Evolutionary conservation across 2,797 vertebrate species (phyloP).

Genomic region (Anabacerthia variegaticeps): DNA sequence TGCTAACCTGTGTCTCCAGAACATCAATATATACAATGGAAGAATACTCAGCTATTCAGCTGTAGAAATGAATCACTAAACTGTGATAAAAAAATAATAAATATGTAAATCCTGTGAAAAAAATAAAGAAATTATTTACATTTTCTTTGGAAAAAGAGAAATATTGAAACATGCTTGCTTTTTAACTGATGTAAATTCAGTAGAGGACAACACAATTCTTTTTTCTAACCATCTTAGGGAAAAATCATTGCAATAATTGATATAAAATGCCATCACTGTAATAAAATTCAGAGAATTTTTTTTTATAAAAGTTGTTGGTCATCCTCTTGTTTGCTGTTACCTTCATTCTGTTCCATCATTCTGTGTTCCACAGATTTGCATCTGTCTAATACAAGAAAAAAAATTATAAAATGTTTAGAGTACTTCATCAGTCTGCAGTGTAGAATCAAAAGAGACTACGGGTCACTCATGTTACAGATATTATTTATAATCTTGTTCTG

Average conservation of each 20-base stretch:
- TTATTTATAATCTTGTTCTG: constrained; percentile 84
- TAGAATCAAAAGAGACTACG: constrained; percentile 78
- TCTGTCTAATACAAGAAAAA: constrained; percentile 83
- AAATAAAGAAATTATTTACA: constrained; percentile 86
- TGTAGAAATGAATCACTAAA: constrained; percentile 84
- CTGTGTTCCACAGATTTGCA: constrained; percentile 79
- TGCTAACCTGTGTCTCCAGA: constrained; percentile 82
- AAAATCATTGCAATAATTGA: constrained; percentile 99
- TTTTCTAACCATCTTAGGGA: constrained; percentile 98
- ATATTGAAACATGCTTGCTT: constrained; percentile 94
- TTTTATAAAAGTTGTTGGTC: constrained; percentile 86
- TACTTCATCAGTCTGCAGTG: constrained; percentile 77
- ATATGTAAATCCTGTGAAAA: constrained; percentile 93
- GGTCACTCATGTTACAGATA: constrained; percentile 77
- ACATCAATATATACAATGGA: constrained; percentile 80
- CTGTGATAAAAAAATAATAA: constrained; percentile 90
- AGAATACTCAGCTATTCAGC: constrained; percentile 79
- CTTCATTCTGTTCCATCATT: constrained; percentile 84
- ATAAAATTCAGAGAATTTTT: constrained; percentile 85
- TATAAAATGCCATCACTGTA: constrained; percentile 94
- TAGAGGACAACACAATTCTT: constrained; percentile 93
- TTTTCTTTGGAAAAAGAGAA: constrained; percentile 87
- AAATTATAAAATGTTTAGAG: constrained; percentile 79
- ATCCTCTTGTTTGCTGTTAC: constrained; percentile 88
- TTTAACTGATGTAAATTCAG: constrained; percentile 95